phyloP scores from a whole-genome alignment of 2,888 invertebrate genomes.

The Galerucella pusilla region DNA sequence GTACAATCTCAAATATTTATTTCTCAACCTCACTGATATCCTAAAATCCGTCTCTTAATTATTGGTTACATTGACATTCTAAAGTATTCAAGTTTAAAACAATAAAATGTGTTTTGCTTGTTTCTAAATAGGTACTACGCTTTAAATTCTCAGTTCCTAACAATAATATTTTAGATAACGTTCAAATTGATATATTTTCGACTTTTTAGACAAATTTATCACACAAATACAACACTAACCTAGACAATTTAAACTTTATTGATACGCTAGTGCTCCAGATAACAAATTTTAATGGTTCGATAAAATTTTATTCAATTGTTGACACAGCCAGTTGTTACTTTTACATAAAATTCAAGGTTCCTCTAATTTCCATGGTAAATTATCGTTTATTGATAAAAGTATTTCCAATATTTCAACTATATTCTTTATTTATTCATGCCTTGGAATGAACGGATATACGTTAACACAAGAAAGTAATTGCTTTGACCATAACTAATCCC shows the following conservation, averaged over 20 bases:
- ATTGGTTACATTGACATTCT: no score
- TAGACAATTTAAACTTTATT: slow-evolving; percentile 10
- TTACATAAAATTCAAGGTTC: background rate
- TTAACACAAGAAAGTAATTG: no score
- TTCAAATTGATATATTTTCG: background rate
- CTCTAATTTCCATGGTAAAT: background rate
- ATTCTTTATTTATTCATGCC: background rate
- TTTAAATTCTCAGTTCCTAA: background rate
- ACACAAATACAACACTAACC: slow-evolving; percentile 5
- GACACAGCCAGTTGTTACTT: background rate
- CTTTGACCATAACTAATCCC: no score
- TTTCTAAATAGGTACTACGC: background rate
- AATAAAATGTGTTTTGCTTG: no score
- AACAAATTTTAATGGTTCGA: slow-evolving; percentile 10
- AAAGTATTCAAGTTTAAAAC: no score
- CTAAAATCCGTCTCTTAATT: no score
- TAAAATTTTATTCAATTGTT: background rate
- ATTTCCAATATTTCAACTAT: background rate
- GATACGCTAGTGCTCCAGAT: slow-evolving; percentile 5
- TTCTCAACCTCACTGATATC: no score
- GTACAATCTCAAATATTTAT: no score
- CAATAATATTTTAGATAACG: background rate
- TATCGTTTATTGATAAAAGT: background rate
- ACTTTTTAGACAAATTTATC: background rate
- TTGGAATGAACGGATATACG: no score